phyloP scores from a whole-genome alignment of 23 tunicate species.

The Ascidia mentula region DNA sequence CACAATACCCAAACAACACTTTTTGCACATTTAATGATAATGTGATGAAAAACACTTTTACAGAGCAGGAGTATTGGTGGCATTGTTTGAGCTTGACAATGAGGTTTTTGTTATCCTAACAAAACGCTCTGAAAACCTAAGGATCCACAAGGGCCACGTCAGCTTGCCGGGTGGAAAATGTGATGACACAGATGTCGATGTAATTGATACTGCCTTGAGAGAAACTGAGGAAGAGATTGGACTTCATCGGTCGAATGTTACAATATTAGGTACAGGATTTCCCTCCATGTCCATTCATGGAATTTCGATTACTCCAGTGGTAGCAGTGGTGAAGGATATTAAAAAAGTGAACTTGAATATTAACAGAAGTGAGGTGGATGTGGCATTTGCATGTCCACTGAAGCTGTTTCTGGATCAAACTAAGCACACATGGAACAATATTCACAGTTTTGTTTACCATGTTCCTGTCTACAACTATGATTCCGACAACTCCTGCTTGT shows the following conservation, averaged over 20 bases:
- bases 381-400: neutral
- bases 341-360: neutral
- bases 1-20: too few relatives aligned
- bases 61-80: neutral
- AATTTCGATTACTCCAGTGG: neutral
- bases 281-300: conserved; percentile 19
- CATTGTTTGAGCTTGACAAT: neutral
- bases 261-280: conserved; percentile 27
- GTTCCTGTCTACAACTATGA: neutral
- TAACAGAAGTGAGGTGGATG: neutral
- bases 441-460: neutral
- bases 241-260: conserved; percentile 17
- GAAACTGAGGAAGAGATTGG: conserved; percentile 80
- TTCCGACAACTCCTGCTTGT: neutral
- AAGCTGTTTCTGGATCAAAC: neutral
- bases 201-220: conserved; percentile 44
- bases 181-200: conserved; percentile 36
- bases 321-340: neutral
- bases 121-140: conserved; percentile 34
- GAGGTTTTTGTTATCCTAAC: conserved; percentile 32
- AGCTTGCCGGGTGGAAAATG: conserved; percentile 74
- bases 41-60: neutral
- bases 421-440: neutral
- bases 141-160: conserved; percentile 20
- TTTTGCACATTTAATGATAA: too few relatives aligned